These are phyloP conservation scores for Semnornis frantzii DNA, from an alignment of 2,113 vertebrate species.

Conservation along the genomic window DNA sequence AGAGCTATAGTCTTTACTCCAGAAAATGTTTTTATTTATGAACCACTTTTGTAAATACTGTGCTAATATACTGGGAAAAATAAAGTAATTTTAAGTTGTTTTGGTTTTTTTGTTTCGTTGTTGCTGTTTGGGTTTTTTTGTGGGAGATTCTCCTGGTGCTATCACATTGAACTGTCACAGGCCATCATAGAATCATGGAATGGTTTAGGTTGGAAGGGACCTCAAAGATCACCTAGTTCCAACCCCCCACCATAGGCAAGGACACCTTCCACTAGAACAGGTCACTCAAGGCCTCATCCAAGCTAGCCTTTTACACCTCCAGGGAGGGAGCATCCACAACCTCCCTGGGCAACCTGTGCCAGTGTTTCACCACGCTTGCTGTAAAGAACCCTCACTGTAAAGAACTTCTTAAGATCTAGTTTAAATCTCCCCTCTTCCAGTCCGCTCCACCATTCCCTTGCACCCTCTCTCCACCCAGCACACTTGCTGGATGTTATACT, in stretches of 20 bases:
- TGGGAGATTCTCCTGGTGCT: conserved; percentile 45
- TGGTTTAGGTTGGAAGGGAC: no score
- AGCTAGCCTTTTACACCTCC: no score
- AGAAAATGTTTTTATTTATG: conserved; percentile 79
- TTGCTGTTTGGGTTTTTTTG: neutral
- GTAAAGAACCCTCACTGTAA: no score
- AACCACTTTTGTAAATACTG: conserved; percentile 79
- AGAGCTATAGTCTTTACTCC: conserved; percentile 73
- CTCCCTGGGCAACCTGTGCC: no score
- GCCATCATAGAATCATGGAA: neutral
- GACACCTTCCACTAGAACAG: no score
- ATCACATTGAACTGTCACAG: neutral
- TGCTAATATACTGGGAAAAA: conserved; percentile 77
- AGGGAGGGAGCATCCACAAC: no score
- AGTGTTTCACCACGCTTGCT: no score
- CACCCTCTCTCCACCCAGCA: neutral
- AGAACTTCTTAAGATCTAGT: no score
- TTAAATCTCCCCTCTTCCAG: no score
- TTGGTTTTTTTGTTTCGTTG: neutral
- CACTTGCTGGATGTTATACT: neutral
- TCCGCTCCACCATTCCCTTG: neutral
- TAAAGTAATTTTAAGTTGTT: conserved; percentile 78
- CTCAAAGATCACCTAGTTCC: no score
- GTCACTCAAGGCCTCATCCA: no score
- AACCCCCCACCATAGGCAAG: no score